A percentile compares a stretch with the other conserved stretches of the same genome.
Evolutionary conservation across 1,140 invertebrate species (phyloP).

Genomic region (Drosophila micromelanica): DNA sequence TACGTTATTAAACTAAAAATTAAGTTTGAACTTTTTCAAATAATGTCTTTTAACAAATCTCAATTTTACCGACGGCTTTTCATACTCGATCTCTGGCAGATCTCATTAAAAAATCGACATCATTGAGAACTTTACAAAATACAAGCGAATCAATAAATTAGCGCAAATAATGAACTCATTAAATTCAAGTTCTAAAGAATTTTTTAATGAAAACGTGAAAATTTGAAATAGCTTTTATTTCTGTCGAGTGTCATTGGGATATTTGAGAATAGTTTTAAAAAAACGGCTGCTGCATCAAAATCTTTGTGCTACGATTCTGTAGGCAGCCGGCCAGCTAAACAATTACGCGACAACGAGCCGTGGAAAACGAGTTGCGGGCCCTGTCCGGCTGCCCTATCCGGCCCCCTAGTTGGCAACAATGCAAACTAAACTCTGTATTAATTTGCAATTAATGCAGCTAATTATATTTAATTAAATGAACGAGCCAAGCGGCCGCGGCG

Average conservation of each 20-base stretch:
- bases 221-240: slow-evolving; percentile 14
- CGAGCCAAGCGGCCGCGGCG: slow-evolving; percentile 45
- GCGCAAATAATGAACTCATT: slow-evolving; percentile 38
- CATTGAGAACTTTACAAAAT: not conserved
- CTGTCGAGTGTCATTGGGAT: slow-evolving; percentile 32
- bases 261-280: slow-evolving; percentile 6
- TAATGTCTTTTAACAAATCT: not conserved
- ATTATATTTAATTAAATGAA: slow-evolving; percentile 83
- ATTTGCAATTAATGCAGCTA: slow-evolving; percentile 82
- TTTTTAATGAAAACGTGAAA: not conserved
- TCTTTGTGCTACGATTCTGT: slow-evolving; percentile 40
- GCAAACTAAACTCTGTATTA: slow-evolving; percentile 76
- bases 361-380: slow-evolving; percentile 57
- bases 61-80: slow-evolving; percentile 30
- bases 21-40: no score
- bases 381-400: slow-evolving; percentile 6
- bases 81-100: not conserved
- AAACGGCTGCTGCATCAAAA: no score
- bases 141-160: no score
- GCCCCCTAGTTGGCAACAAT: slow-evolving; percentile 52
- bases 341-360: slow-evolving; percentile 71
- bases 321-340: no score
- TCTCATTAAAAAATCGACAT: not conserved
- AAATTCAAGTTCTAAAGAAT: slow-evolving; percentile 41
- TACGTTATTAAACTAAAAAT: no score